phyloP scores from a whole-genome alignment of 2,113 vertebrate species.

The Hippocampus barbouri region DNA sequence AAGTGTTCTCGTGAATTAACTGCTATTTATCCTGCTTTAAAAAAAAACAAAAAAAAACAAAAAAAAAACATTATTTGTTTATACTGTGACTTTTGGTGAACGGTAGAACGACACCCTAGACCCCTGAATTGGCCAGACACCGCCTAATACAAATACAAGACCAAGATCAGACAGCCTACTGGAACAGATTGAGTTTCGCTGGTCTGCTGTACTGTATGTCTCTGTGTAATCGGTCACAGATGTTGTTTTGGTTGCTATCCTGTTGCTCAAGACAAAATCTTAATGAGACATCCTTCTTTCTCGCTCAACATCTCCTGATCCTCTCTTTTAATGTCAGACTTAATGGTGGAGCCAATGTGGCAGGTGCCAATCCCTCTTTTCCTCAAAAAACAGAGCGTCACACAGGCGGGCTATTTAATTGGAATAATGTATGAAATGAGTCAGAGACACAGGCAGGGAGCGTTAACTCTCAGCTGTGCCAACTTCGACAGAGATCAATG shows the following conservation, averaged over 20 bases:
- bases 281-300: constrained; percentile 31
- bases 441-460: constrained; percentile 65
- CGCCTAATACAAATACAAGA: neutral
- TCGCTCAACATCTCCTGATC: neutral
- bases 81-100: too few species aligned
- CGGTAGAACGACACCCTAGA: too few species aligned
- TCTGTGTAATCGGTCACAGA: constrained; percentile 46
- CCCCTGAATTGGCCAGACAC: neutral
- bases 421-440: constrained; percentile 79
- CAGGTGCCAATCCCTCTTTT: constrained; percentile 50
- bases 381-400: constrained; percentile 42
- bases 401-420: constrained; percentile 67
- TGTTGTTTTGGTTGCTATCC: constrained; percentile 6
- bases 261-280: neutral
- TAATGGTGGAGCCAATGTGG: constrained; percentile 45
- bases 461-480: constrained; percentile 70
- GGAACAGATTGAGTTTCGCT: neutral
- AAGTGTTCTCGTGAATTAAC: too few species aligned
- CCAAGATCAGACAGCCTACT: neutral
- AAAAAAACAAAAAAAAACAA: too few species aligned
- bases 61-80: too few species aligned
- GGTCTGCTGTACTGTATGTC: neutral
- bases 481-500: constrained; percentile 79
- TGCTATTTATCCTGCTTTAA: too few species aligned
- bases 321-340: constrained; percentile 40